Percentiles rank a stretch among this genome's conserved stretches.
These are phyloP conservation scores for Lapara coniferarum DNA, from an alignment of 2,888 invertebrate genomes.

Conservation along the genomic window DNA sequence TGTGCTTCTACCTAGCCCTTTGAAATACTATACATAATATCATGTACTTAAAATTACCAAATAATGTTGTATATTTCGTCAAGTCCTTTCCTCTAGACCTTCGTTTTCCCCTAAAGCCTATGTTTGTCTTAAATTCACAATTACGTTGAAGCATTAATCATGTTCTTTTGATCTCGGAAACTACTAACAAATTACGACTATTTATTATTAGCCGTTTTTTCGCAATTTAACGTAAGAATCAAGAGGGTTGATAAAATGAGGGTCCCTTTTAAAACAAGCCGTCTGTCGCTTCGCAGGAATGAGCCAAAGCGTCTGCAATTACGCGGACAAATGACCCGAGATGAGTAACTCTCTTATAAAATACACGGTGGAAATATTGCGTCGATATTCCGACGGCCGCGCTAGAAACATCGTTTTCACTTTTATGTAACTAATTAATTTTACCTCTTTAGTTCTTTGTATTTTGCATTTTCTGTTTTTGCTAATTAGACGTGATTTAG, in stretches of 20 bases:
- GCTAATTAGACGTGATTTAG: not conserved
- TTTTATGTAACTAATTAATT: slow-evolving; percentile 45
- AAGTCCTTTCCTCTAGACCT: not conserved
- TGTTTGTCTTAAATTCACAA: slow-evolving; percentile 5
- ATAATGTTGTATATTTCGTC: too few relatives aligned
- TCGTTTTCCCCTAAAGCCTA: not conserved
- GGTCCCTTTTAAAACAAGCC: slow-evolving; percentile 49
- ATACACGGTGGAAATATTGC: slow-evolving; percentile 41
- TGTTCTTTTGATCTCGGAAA: slow-evolving; percentile 22
- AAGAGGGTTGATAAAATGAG: slow-evolving; percentile 43
- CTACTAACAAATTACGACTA: slow-evolving; percentile 25
- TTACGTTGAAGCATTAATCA: slow-evolving; percentile 1
- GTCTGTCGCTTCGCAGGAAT: slow-evolving; percentile 46
- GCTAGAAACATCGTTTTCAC: slow-evolving; percentile 37
- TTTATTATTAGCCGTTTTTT: slow-evolving; percentile 24
- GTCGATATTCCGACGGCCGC: slow-evolving; percentile 12
- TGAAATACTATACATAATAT: too few relatives aligned
- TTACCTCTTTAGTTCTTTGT: slow-evolving; percentile 30
- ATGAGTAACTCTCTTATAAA: slow-evolving; percentile 49
- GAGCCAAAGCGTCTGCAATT: slow-evolving; percentile 52
- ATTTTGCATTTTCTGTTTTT: slow-evolving; percentile 4
- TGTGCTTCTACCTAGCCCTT: too few relatives aligned
- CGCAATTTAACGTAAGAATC: slow-evolving; percentile 25
- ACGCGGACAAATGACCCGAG: slow-evolving; percentile 55
- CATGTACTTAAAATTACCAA: too few relatives aligned